Evolutionary conservation across 2,888 invertebrate genomes (phyloP).

Genomic region (Oscheius sp.): DNA sequence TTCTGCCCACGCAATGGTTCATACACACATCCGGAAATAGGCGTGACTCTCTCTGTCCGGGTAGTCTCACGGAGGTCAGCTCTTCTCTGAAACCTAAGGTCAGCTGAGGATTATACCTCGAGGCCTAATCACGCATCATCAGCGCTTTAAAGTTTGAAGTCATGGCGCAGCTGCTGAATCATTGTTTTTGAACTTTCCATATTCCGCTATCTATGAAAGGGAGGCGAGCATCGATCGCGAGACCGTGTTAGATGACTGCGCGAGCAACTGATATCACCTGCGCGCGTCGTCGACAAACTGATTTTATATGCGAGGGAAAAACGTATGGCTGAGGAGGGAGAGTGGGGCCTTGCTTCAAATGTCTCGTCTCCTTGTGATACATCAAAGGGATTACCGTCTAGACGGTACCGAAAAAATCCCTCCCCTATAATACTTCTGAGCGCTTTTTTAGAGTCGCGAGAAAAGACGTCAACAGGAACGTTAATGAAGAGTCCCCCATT

Average conservation of each 20-base stretch:
- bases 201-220: conserved; percentile 23
- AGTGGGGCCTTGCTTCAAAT: neutral
- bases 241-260: conserved; percentile 29
- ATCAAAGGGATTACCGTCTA: neutral
- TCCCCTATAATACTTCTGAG: neutral
- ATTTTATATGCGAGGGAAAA: conserved; percentile 10
- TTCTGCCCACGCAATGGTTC: conserved; percentile 25
- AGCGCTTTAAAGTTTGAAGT: too few species aligned
- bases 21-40: conserved; percentile 21
- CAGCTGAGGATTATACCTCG: too few species aligned
- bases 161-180: conserved; percentile 2
- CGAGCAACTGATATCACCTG: conserved; percentile 38
- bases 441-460: neutral
- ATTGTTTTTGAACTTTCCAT: conserved; percentile 4
- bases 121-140: too few species aligned
- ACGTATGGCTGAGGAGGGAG: neutral
- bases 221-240: conserved; percentile 29
- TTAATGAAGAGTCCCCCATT: conserved; percentile 26
- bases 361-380: neutral
- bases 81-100: too few species aligned
- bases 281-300: conserved; percentile 23
- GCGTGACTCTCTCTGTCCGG: neutral
- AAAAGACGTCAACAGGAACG: conserved; percentile 18
- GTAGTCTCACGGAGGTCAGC: too few species aligned
- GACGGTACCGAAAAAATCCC: neutral